A percentile compares a stretch with the other conserved stretches of the same genome.
Conservation (phyloP, 2,797 vertebrate genomes). For the Pipistrellus kuhlii region DNA sequence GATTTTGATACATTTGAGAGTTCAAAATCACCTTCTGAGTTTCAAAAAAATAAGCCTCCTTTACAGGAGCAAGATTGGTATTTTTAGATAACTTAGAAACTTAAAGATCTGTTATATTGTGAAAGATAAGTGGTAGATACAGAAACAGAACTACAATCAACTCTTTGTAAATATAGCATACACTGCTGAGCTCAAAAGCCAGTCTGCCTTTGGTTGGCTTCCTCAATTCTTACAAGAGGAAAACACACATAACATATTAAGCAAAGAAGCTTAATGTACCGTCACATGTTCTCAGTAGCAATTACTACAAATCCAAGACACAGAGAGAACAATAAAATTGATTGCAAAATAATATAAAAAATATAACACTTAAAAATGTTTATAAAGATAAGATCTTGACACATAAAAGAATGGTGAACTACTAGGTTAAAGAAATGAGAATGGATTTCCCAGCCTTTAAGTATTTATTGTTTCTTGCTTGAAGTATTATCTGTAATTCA, state of each 20-base stretch:
- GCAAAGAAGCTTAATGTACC: conserved; percentile 50
- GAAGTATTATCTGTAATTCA: conserved; percentile 62
- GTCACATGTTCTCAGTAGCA: conserved; percentile 71
- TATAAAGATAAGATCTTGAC: conserved; percentile 62
- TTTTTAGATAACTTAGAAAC: not conserved
- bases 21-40: conserved; percentile 1
- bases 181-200: conserved; percentile 46
- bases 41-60: not conserved
- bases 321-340: conserved; percentile 71
- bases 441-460: conserved; percentile 69
- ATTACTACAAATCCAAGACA: conserved; percentile 61
- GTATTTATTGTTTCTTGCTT: conserved; percentile 17
- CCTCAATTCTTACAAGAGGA: conserved; percentile 59
- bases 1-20: not conserved
- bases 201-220: conserved; percentile 62
- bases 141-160: not conserved
- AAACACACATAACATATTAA: conserved; percentile 74
- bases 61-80: not conserved
- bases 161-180: not conserved
- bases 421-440: conserved; percentile 39
- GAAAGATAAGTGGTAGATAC: not conserved
- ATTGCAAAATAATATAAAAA: conserved; percentile 72
- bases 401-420: conserved; percentile 70
- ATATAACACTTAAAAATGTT: conserved; percentile 47
- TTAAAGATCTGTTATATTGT: not conserved